Percentiles rank a stretch among this genome's conserved stretches.
Evolutionary conservation across 2,113 vertebrate genomes (phyloP).

Genomic region (Carollia perspicillata): DNA sequence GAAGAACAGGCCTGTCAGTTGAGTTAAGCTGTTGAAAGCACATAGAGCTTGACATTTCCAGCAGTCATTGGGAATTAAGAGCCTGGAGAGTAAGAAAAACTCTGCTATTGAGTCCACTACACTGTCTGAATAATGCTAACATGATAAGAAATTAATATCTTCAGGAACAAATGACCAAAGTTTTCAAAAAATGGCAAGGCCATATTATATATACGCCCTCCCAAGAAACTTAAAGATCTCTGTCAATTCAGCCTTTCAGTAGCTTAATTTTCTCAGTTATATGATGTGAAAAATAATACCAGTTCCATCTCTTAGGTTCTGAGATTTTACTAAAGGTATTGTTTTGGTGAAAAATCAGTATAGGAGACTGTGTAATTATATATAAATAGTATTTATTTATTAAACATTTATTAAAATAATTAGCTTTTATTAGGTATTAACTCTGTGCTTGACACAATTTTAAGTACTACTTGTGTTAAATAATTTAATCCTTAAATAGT

Average conservation of each 20-base stretch:
- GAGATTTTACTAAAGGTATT: neutral
- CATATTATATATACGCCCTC: neutral
- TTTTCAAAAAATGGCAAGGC: neutral
- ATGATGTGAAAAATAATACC: no score
- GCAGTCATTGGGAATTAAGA: neutral
- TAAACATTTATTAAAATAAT: neutral
- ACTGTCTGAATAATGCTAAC: neutral
- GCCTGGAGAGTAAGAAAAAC: neutral
- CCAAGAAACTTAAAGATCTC: neutral
- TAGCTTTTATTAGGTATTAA: neutral
- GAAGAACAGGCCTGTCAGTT: no score
- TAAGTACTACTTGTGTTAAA: neutral
- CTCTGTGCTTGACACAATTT: neutral
- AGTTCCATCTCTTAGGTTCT: neutral
- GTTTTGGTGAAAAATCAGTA: conserved; percentile 11
- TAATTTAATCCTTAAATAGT: neutral
- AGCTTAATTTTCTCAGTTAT: conserved; percentile 1
- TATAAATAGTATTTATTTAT: neutral
- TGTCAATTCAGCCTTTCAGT: neutral
- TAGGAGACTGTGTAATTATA: neutral
- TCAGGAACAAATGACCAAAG: neutral
- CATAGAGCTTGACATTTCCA: conserved; percentile 15
- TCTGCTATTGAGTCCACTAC: neutral
- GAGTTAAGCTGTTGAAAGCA: conserved; percentile 32
- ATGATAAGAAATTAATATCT: conserved; percentile 30